Evolutionary conservation across 2,113 vertebrate species (phyloP).

Genomic region (Mionectes macconnelli): DNA sequence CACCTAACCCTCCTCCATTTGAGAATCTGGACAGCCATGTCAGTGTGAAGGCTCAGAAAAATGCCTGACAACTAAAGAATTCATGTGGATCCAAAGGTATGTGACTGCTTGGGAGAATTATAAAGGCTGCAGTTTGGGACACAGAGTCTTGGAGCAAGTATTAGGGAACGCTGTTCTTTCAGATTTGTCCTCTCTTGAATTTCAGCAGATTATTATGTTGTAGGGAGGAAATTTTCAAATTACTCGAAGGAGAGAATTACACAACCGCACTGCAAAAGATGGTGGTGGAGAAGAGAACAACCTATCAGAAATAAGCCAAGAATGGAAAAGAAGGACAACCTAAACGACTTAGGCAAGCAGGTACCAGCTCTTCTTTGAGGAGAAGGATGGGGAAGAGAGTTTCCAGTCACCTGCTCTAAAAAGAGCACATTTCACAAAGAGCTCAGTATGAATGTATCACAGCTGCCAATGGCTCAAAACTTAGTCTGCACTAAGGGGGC

Average conservation of each 20-base stretch:
- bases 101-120: accelerated
- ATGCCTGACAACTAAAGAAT: neutral
- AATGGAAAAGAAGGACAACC: neutral
- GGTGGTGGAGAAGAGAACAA: neutral
- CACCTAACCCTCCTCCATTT: neutral
- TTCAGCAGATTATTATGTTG: neutral
- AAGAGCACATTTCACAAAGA: neutral
- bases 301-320: neutral
- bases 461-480: neutral
- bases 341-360: neutral
- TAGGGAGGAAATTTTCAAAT: neutral
- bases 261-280: neutral
- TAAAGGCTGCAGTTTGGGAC: neutral
- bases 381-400: neutral
- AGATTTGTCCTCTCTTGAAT: neutral
- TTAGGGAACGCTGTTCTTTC: neutral
- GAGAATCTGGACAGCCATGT: neutral
- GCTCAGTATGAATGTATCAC: neutral
- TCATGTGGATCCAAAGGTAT: neutral
- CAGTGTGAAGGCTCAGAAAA: neutral
- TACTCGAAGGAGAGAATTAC: neutral
- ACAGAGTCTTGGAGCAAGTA: neutral
- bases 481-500: neutral
- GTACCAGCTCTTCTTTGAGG: neutral
- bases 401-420: neutral